phyloP scores from a whole-genome alignment of 92 coral and sea anemone genomes.

The Pocillopora grandis region DNA sequence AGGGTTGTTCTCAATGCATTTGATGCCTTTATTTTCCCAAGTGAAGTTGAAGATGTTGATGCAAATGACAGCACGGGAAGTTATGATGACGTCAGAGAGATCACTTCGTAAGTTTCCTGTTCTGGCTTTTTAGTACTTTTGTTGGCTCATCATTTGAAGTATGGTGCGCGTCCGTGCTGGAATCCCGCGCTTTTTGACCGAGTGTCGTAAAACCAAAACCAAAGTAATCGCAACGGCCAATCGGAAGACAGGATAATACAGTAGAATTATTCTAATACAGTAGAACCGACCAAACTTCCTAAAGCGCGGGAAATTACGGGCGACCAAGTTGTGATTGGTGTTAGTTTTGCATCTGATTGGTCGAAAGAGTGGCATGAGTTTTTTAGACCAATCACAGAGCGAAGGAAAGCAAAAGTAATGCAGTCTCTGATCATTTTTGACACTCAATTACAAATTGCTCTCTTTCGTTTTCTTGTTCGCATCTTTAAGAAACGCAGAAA shows the following conservation, averaged over 20 bases:
- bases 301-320: too few species aligned
- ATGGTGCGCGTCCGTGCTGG: too few species aligned
- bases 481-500: background rate
- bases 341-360: too few species aligned
- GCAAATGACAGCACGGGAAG: constrained; percentile 59
- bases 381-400: too few species aligned
- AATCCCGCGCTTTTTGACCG: background rate
- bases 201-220: too few species aligned
- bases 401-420: background rate
- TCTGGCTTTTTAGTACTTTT: background rate
- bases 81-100: constrained; percentile 55
- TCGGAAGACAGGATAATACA: too few species aligned
- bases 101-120: constrained; percentile 55
- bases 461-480: background rate
- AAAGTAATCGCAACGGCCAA: too few species aligned
- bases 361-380: too few species aligned
- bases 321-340: too few species aligned
- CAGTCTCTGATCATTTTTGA: background rate
- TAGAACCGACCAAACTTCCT: too few species aligned
- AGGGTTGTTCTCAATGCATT: background rate
- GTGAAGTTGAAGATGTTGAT: constrained; percentile 52
- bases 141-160: too few species aligned
- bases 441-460: background rate
- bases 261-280: too few species aligned
- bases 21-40: background rate